phyloP scores from a whole-genome alignment of 2,888 invertebrate species.

The Trileptium ribeirensis region DNA sequence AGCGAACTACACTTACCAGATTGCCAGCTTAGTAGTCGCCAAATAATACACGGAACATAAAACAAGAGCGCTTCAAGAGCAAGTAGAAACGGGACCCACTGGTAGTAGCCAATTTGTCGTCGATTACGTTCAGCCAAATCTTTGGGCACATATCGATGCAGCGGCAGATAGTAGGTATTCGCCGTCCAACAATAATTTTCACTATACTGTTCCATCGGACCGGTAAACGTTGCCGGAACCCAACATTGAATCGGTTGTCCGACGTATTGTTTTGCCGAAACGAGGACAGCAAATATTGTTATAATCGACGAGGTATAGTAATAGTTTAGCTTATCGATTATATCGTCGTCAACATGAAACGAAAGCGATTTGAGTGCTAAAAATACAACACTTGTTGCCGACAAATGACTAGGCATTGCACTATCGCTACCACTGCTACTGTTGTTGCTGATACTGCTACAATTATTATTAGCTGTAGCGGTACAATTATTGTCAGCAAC shows the following conservation, averaged over 20 bases:
- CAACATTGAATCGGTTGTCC: slow-evolving; percentile 44
- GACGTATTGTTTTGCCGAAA: slow-evolving; percentile 27
- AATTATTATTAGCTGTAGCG: too few species aligned
- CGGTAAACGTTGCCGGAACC: slow-evolving; percentile 51
- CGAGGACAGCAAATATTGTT: slow-evolving; percentile 34
- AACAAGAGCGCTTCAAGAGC: slow-evolving; percentile 56
- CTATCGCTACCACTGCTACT: too few species aligned
- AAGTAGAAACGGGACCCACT: slow-evolving; percentile 55
- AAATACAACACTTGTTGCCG: not conserved
- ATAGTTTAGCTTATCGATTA: slow-evolving; percentile 52
- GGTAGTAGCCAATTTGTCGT: slow-evolving; percentile 38
- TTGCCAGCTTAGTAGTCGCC: slow-evolving; percentile 46
- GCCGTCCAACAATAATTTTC: slow-evolving; percentile 58
- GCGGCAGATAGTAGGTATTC: slow-evolving; percentile 56
- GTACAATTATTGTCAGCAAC: too few species aligned
- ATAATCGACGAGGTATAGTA: slow-evolving; percentile 51
- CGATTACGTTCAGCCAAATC: slow-evolving; percentile 49
- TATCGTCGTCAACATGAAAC: slow-evolving; percentile 51
- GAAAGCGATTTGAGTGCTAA: slow-evolving; percentile 48
- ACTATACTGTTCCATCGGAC: slow-evolving; percentile 56
- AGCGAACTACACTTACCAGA: not conserved
- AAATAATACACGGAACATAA: slow-evolving; percentile 57
- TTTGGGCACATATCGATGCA: slow-evolving; percentile 52
- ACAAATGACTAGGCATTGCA: not conserved
- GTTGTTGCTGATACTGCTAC: too few species aligned